These are phyloP conservation scores for Rhopalosiphum nymphaeae DNA, from an alignment of 2,888 invertebrate genomes.

Conservation along the genomic window DNA sequence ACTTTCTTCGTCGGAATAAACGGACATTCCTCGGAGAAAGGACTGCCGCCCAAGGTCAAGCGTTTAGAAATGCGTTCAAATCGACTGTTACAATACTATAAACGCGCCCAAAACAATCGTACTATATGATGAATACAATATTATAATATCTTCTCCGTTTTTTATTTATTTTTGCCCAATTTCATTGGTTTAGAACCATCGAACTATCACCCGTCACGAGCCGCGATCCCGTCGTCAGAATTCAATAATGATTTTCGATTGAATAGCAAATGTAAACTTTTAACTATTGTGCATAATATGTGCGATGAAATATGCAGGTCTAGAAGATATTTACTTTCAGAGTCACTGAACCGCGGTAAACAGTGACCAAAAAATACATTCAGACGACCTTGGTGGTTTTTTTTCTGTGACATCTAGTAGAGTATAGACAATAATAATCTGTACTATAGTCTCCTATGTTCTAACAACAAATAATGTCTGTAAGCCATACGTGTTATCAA, in stretches of 20 bases:
- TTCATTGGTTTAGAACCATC: not conserved
- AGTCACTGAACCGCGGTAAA: conserved; percentile 41
- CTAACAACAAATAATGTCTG: too few species aligned
- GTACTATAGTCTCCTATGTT: too few species aligned
- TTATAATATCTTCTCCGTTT: not conserved
- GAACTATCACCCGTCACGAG: not conserved
- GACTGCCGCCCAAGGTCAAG: conserved; percentile 54
- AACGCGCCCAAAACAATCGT: not conserved
- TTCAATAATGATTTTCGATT: not conserved
- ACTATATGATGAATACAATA: not conserved
- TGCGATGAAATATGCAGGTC: not conserved
- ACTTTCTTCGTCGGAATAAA: conserved; percentile 48
- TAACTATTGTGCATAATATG: not conserved
- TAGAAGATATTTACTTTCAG: conserved; percentile 52
- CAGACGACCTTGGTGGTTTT: conserved; percentile 55
- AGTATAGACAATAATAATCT: not conserved
- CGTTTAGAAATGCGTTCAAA: conserved; percentile 27
- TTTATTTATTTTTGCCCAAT: not conserved
- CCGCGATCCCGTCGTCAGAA: not conserved
- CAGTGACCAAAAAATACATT: not conserved
- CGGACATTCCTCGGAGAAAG: conserved; percentile 52
- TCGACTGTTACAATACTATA: not conserved
- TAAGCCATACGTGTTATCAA: not conserved
- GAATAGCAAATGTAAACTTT: not conserved
- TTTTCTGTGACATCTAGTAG: not conserved